phyloP scores from a whole-genome alignment of 1,140 invertebrate species.

The Pissodes strobi region DNA sequence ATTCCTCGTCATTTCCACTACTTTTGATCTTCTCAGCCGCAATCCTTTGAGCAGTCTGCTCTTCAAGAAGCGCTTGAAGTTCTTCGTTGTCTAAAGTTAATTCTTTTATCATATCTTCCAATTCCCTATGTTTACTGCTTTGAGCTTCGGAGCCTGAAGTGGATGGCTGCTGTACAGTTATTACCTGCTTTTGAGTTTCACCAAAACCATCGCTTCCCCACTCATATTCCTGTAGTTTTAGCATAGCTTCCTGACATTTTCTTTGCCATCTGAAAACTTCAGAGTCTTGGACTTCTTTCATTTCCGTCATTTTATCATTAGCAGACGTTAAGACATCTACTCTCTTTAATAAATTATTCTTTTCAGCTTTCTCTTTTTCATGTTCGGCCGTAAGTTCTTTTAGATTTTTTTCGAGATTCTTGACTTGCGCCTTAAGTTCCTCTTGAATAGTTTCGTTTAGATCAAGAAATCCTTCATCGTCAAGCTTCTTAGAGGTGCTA shows the following conservation, averaged over 20 bases:
- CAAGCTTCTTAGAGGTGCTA: slow-evolving; percentile 59
- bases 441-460: slow-evolving; percentile 76
- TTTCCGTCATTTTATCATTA: slow-evolving; percentile 76
- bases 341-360: slow-evolving; percentile 68
- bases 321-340: slow-evolving; percentile 75
- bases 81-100: slow-evolving; percentile 73
- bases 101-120: slow-evolving; percentile 63
- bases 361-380: slow-evolving; percentile 66
- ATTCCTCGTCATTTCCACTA: slow-evolving; percentile 3
- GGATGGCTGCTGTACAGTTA: slow-evolving; percentile 1
- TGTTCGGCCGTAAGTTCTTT: slow-evolving; percentile 62
- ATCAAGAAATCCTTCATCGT: slow-evolving; percentile 61
- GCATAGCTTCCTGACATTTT: slow-evolving; percentile 64
- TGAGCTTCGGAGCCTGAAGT: background rate
- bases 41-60: slow-evolving; percentile 56
- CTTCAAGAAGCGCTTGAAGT: slow-evolving; percentile 67
- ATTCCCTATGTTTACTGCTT: slow-evolving; percentile 53
- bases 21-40: slow-evolving; percentile 42
- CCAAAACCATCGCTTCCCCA: slow-evolving; percentile 58
- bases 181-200: slow-evolving; percentile 13
- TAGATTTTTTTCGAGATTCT: slow-evolving; percentile 66
- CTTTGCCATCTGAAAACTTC: slow-evolving; percentile 68
- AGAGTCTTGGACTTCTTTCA: slow-evolving; percentile 78
- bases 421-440: slow-evolving; percentile 71
- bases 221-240: slow-evolving; percentile 66